Evolutionary conservation across 2,888 invertebrate genomes (phyloP).

Genomic region (Heliconius hortense): DNA sequence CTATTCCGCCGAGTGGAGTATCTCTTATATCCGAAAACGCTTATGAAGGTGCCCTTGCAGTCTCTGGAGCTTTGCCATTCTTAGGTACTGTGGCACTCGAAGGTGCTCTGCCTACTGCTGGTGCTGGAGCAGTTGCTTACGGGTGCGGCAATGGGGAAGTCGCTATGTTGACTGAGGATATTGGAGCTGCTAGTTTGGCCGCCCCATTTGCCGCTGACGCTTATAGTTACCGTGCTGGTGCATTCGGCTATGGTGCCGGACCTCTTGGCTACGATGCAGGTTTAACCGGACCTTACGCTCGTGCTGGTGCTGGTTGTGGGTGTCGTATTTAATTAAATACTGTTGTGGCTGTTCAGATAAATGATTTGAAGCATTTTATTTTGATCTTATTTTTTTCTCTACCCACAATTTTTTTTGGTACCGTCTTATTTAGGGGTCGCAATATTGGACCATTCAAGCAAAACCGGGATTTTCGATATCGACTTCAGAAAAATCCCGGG

Average conservation of each 20-base stretch:
- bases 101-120: constrained; percentile 49
- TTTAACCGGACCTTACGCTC: background rate
- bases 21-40: constrained; percentile 50
- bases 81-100: constrained; percentile 53
- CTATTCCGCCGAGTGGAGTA: constrained; percentile 46
- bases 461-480: too few relatives aligned
- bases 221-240: background rate
- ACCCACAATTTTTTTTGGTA: too few relatives aligned
- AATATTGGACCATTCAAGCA: too few relatives aligned
- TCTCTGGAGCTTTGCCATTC: constrained; percentile 49
- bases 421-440: too few relatives aligned
- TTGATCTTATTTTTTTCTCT: background rate
- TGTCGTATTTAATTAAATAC: background rate
- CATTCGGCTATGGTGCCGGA: too few relatives aligned
- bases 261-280: background rate
- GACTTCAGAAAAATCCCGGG: too few relatives aligned
- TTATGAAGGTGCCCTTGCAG: constrained; percentile 24
- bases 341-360: background rate
- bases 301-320: background rate
- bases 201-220: constrained; percentile 5
- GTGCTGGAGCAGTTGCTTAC: constrained; percentile 49
- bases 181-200: constrained; percentile 9
- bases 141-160: constrained; percentile 40
- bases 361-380: background rate
- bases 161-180: constrained; percentile 23